These are phyloP conservation scores for Ochotona princeps DNA, from an alignment of 2,113 vertebrate species.

Conservation along the genomic window DNA sequence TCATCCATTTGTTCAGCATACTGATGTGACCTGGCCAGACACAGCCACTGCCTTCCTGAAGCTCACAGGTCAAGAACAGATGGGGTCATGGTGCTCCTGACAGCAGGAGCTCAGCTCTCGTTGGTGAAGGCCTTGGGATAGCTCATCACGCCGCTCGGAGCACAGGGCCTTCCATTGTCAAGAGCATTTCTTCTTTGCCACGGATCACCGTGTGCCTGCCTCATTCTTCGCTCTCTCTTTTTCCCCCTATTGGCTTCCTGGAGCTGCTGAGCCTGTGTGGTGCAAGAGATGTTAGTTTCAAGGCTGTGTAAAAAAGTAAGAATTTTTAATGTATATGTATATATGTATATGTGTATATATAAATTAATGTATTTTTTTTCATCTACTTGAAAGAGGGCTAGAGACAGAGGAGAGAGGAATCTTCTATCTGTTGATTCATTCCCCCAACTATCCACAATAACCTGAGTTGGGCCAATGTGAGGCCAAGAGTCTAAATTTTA, in stretches of 20 bases:
- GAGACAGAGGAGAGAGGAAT: no score
- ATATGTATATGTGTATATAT: no score
- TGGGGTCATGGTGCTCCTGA: neutral
- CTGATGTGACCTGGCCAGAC: neutral
- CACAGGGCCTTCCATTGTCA: no score
- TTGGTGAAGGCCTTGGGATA: neutral
- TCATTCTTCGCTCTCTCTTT: neutral
- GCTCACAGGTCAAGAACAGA: neutral
- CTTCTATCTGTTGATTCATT: no score
- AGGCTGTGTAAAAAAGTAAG: neutral
- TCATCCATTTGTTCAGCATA: neutral
- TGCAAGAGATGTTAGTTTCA: neutral
- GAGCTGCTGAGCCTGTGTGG: neutral
- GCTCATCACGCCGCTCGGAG: neutral
- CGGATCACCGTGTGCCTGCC: neutral
- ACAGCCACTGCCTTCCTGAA: neutral
- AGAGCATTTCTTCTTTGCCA: neutral
- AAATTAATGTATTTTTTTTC: no score
- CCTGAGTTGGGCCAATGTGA: no score
- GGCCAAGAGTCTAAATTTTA: no score
- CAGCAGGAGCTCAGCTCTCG: neutral
- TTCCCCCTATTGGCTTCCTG: neutral
- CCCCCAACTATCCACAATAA: no score
- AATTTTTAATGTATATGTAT: neutral
- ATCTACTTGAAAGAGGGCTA: no score